Conservation (phyloP, 37 sponge, comb jelly and placozoan species). For the Spongilla lacustris region DNA sequence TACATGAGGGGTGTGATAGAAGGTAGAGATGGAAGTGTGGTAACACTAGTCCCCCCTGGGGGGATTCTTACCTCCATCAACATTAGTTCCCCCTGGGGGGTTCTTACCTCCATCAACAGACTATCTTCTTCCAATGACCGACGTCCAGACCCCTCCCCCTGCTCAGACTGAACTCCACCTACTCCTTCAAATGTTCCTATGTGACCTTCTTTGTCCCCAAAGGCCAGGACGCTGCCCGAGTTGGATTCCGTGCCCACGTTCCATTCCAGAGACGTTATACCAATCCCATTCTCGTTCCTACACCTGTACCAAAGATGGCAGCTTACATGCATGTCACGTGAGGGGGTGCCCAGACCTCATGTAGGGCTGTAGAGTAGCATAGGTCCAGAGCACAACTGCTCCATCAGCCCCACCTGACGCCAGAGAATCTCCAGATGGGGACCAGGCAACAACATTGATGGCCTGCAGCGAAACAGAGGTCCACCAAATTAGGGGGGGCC, state of each 20-base stretch:
- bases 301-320: background rate
- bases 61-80: background rate
- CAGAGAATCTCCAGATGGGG: slow-evolving; percentile 48
- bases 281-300: slow-evolving; percentile 44
- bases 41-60: too few species aligned
- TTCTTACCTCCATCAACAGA: slow-evolving; percentile 31
- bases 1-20: background rate
- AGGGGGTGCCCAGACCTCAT: background rate
- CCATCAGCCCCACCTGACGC: slow-evolving; percentile 64
- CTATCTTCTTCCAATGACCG: slow-evolving; percentile 13
- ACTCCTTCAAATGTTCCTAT: slow-evolving; percentile 42
- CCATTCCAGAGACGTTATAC: slow-evolving; percentile 64
- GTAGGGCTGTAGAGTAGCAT: background rate
- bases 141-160: slow-evolving; percentile 1
- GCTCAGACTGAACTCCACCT: background rate
- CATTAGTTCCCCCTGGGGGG: too few species aligned
- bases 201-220: slow-evolving; percentile 59
- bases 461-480: slow-evolving; percentile 5
- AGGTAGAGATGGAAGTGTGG: background rate
- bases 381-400: slow-evolving; percentile 42
- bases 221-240: slow-evolving; percentile 16
- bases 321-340: background rate
- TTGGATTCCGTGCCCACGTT: slow-evolving; percentile 4
- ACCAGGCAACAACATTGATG: slow-evolving; percentile 67
- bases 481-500: background rate